Evolutionary conservation across 1,140 invertebrate species (phyloP).

Genomic region (Drosophila willistoni): DNA sequence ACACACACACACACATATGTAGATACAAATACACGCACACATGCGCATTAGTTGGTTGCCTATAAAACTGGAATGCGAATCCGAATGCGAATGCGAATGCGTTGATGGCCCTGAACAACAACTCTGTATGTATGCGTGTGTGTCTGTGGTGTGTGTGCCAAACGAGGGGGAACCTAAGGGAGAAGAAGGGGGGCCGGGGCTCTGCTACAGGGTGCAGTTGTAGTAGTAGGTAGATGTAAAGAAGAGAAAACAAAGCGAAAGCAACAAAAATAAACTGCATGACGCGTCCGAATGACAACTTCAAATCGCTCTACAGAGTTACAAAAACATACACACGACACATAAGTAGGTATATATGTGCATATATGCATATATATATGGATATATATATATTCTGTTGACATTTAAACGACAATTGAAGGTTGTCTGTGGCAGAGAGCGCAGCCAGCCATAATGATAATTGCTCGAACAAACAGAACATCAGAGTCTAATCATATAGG

Average conservation of each 20-base stretch:
- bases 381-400: constrained; percentile 26
- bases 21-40: constrained; percentile 22
- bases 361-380: neutral
- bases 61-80: constrained; percentile 45
- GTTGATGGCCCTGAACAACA: constrained; percentile 44
- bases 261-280: constrained; percentile 26
- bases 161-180: neutral
- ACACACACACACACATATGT: constrained; percentile 8
- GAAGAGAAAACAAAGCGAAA: constrained; percentile 18
- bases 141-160: neutral
- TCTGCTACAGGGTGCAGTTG: neutral
- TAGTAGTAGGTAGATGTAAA: constrained; percentile 13
- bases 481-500: constrained; percentile 13
- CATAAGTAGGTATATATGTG: neutral
- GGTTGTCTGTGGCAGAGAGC: constrained; percentile 38
- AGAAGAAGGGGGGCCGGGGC: neutral
- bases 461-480: constrained; percentile 27
- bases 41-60: constrained; percentile 24
- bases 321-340: neutral
- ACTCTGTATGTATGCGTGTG: neutral
- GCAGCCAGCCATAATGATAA: constrained; percentile 26
- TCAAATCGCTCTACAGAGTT: constrained; percentile 25
- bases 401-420: constrained; percentile 50
- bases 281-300: constrained; percentile 36
- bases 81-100: constrained; percentile 34